Percentiles rank a stretch among this genome's conserved stretches.
Conservation (phyloP, 2,888 invertebrate genomes). For the Tethea ocularis region DNA sequence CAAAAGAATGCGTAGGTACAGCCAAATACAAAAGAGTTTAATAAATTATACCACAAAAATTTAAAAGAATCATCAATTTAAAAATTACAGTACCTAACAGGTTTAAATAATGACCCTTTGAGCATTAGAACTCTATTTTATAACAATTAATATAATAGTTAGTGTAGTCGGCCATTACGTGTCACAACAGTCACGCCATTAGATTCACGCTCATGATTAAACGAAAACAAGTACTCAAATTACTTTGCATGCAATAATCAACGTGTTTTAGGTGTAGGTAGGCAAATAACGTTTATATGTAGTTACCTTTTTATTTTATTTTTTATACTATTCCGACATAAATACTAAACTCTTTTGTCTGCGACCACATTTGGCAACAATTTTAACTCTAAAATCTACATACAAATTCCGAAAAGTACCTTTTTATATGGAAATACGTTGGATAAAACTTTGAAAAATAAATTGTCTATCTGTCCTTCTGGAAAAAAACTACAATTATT, state of each 20-base stretch:
- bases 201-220: background rate
- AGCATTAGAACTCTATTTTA: background rate
- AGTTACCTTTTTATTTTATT: background rate
- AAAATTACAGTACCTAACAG: background rate
- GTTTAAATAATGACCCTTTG: background rate
- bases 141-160: background rate
- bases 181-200: slow-evolving; percentile 14
- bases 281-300: background rate
- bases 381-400: slow-evolving; percentile 36
- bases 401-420: slow-evolving; percentile 50
- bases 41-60: slow-evolving; percentile 12
- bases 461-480: slow-evolving; percentile 26
- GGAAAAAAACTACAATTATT: slow-evolving; percentile 43
- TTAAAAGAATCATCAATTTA: background rate
- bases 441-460: slow-evolving; percentile 41
- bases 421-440: slow-evolving; percentile 22
- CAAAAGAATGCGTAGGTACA: slow-evolving; percentile 38
- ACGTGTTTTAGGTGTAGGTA: background rate
- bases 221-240: slow-evolving; percentile 5
- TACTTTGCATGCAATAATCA: slow-evolving; percentile 10
- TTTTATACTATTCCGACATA: background rate
- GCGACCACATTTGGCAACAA: slow-evolving; percentile 55
- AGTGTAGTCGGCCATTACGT: slow-evolving; percentile 7
- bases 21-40: slow-evolving; percentile 40
- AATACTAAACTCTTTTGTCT: slow-evolving; percentile 27